These are phyloP conservation scores for Hippoglossus hippoglossus DNA, from an alignment of 2,797 vertebrate species.

Conservation along the genomic window DNA sequence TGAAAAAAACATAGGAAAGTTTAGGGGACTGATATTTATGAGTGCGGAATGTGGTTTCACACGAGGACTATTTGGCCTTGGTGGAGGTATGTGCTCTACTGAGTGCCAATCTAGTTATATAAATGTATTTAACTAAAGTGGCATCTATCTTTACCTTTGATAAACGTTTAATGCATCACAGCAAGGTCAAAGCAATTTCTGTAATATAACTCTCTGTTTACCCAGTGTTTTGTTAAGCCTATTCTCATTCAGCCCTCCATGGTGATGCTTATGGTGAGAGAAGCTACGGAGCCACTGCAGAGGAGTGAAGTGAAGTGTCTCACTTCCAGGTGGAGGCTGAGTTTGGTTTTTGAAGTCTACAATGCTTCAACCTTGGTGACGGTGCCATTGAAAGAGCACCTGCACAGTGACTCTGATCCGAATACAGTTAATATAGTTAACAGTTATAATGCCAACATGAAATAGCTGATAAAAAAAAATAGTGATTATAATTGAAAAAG, in stretches of 20 bases:
- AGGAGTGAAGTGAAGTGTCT: conserved; percentile 11
- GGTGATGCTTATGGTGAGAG: not conserved
- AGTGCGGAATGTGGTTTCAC: too few species aligned
- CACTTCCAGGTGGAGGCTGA: conserved; percentile 4
- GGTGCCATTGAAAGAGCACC: not conserved
- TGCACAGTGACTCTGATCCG: not conserved
- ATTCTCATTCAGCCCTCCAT: not conserved
- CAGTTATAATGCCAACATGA: not conserved
- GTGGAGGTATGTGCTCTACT: too few species aligned
- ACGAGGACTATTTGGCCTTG: too few species aligned
- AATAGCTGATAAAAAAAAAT: not conserved
- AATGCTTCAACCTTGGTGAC: conserved; percentile 7
- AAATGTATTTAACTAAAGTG: not conserved
- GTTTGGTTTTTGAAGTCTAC: conserved; percentile 14
- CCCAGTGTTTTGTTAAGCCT: not conserved
- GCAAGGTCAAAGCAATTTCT: too few species aligned
- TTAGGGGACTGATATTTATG: too few species aligned
- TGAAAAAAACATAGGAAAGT: too few species aligned
- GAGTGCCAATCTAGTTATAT: too few species aligned
- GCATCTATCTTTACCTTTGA: not conserved
- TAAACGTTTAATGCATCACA: not conserved
- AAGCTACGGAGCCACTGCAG: conserved; percentile 3
- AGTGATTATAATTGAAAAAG: not conserved
- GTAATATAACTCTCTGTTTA: not conserved
- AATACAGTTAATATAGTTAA: conserved; percentile 1